phyloP scores from a whole-genome alignment of 2,113 vertebrate species.

The Glareola pratincola region DNA sequence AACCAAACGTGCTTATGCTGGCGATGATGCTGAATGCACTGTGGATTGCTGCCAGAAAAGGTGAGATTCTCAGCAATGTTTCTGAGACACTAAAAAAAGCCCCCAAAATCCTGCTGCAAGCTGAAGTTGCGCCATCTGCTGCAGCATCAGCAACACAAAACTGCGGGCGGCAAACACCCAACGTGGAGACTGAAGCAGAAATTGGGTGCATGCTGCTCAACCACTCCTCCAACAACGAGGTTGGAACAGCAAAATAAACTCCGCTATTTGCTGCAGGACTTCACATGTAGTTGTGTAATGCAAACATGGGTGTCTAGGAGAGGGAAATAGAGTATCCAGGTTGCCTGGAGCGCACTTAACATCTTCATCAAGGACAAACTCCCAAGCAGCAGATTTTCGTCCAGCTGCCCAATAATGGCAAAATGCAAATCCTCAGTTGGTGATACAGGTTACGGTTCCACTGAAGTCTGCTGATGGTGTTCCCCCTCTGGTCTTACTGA shows the following conservation, averaged over 20 bases:
- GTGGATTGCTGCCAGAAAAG: neutral
- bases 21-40: neutral
- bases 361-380: neutral
- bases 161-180: neutral
- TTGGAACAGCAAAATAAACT: neutral
- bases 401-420: neutral
- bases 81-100: neutral
- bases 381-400: neutral
- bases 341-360: neutral
- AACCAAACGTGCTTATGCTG: neutral
- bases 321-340: neutral
- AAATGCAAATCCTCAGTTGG: neutral
- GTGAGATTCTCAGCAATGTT: neutral
- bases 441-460: neutral
- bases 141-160: neutral
- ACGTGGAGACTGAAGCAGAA: neutral
- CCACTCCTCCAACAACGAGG: neutral
- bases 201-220: neutral
- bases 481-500: neutral
- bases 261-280: neutral
- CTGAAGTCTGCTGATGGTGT: neutral
- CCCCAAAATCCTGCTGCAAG: neutral
- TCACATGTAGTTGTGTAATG: fast-evolving
- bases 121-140: neutral
- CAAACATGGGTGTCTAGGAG: neutral